These are phyloP conservation scores for Piscicola geometra DNA, from an alignment of 2,888 invertebrate species.

Conservation along the genomic window DNA sequence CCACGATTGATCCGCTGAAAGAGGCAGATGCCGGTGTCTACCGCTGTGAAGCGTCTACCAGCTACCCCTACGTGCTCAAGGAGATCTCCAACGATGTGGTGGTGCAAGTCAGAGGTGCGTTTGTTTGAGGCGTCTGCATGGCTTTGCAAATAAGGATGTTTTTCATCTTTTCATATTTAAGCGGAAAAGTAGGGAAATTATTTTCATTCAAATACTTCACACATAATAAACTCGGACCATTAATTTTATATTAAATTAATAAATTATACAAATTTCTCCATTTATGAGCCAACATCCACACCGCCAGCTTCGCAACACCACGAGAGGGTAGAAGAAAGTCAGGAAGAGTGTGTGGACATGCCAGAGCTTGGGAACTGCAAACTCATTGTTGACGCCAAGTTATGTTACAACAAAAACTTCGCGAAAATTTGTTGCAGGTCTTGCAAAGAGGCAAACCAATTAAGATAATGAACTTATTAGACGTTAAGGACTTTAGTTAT, in stretches of 20 bases:
- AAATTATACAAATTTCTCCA: no score
- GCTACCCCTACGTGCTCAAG: neutral
- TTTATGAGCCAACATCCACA: no score
- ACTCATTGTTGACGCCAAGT: constrained; percentile 76
- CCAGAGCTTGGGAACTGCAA: constrained; percentile 82
- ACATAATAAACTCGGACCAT: no score
- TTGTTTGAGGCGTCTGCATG: neutral
- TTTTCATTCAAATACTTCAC: no score
- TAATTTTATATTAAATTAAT: no score
- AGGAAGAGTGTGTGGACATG: constrained; percentile 70
- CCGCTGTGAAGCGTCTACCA: neutral
- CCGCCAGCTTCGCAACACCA: no score
- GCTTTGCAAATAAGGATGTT: neutral
- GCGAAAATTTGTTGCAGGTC: constrained; percentile 76
- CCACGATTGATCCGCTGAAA: neutral
- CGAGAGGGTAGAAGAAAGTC: no score
- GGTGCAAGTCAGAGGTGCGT: neutral
- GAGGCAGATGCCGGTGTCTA: neutral
- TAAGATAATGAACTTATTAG: no score
- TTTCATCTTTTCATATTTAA: neutral
- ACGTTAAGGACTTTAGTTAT: no score
- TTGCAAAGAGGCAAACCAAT: neutral
- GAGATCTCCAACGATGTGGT: neutral
- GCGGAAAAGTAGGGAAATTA: no score
- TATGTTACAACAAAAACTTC: constrained; percentile 59